These are phyloP conservation scores for Rhynchotus rufescens DNA, from an alignment of 2,797 vertebrate genomes.

Conservation along the genomic window DNA sequence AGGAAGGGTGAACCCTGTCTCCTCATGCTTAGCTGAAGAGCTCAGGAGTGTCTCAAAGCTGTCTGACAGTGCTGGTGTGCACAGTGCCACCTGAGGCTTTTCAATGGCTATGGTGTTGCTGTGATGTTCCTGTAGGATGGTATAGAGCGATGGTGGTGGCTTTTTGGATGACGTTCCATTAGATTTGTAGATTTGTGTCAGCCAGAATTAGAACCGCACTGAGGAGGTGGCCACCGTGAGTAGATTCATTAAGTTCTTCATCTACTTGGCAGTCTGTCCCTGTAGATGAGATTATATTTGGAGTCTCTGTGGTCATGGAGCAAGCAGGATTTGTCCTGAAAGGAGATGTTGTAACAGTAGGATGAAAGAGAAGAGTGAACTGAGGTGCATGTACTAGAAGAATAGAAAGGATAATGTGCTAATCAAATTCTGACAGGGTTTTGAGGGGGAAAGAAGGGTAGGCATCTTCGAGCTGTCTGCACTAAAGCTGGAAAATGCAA, in stretches of 20 bases:
- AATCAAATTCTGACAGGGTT: conserved; percentile 34
- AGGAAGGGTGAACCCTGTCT: neutral
- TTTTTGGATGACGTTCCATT: neutral
- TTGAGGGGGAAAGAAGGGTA: conserved; percentile 36
- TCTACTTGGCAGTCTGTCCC: neutral
- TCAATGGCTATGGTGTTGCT: neutral
- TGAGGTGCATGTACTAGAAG: neutral
- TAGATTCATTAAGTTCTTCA: neutral
- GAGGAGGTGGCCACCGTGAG: neutral
- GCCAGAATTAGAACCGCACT: neutral
- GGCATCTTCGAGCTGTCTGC: conserved; percentile 9
- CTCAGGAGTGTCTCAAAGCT: neutral
- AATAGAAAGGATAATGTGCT: neutral
- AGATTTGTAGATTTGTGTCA: neutral
- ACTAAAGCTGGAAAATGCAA: neutral
- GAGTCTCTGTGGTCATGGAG: neutral
- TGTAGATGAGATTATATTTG: conserved; percentile 1
- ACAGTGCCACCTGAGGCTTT: neutral
- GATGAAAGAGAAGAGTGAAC: neutral
- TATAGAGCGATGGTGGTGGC: neutral
- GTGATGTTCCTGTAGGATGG: neutral
- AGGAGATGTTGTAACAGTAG: neutral
- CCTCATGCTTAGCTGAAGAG: neutral
- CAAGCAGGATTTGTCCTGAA: neutral
- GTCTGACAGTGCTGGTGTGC: neutral